Evolutionary conservation across 92 coral and sea anemone genomes (phyloP), one percentile per base, ranked within the genome.

Genomic region (Heliopora coerulea): DNA sequence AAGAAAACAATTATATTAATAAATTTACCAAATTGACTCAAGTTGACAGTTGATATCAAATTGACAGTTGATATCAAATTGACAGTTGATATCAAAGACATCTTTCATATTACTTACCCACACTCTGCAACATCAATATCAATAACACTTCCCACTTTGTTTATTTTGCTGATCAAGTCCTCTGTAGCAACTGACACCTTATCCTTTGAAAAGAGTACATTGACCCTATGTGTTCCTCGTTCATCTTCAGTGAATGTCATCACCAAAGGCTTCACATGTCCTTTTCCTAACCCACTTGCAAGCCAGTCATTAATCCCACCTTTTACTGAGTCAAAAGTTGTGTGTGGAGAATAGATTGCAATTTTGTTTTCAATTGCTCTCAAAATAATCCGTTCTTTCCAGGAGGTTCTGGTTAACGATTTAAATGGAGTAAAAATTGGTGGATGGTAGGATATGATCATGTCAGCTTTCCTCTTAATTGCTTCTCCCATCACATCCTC

Each of bases 221-320:
- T 57, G 13, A 40, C 82, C 54, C 30, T 72, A 35, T 65, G 79
- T 66, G 50, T 57, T 54, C 65, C 79, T 46, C 54, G 63, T 54
- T 40, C 28, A 57, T 66, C 41, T 19, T 57, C 77, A 56, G 37
- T 68, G 59, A 64, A 21, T 25, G 95, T 78, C 58, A 74, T 34
- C 31, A 48, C 52, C 19, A 95, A 65, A 3, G 97, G 97, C 29
- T 42, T 62, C 3, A 90, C 87, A 12, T 50, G 14, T 27, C 88
- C 91, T 3, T 57, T 68, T 29, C 99, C 99, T 20, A 95, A 75
- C 31, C 97, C 99, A 35, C 88, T 68, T 0, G 99, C 99, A 28
- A 95, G 89, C 99, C 99, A 95, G 82, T 95, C 99, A 78, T 95
- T 95, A 3, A 95, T 91, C 37, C 99, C 99, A 76, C 87, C 86